Evolutionary conservation across 2,113 vertebrate species (phyloP), one percentile per base, ranked within the genome.

Genomic region (Geococcyx californianus): DNA sequence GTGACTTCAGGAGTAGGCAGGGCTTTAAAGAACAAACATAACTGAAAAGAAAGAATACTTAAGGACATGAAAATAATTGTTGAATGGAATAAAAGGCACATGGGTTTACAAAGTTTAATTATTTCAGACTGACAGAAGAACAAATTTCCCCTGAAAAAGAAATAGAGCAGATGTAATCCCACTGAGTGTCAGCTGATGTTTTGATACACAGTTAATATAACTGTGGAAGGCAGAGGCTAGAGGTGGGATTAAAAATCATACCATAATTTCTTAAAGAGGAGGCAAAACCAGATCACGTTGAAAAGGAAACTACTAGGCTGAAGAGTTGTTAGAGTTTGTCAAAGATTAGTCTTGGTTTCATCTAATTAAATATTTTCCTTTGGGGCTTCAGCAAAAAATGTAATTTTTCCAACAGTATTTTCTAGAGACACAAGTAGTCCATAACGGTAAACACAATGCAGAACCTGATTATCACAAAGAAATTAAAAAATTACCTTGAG

Each of bases 291-390:
- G 47, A 84, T 40, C 12, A 18, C 15, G 16, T 23, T 68, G 47
- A 42, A 82, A 91, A 78, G 34, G 14, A 82, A 75, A 67, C 10
- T 52, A 11, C 26, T 31, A 34, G 36, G 10, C 18, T 80, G 62
- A 64, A 73, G 8, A 3, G 1, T 34, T 45, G 44, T 38, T 40
- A 62, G 66, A 52, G 3, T 45, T 84, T 87, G 64, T 49, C 34
- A 45, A 86, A 90, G 47, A 86, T 62, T 28, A 74, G 25, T 29
- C 28, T 84, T 49, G 3, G 17, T 84, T 95, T 92, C 45, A 81
- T 74, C 56, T 92, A 84, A 89, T 87, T 62, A 84, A 84, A 70
- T 59, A 31, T 70, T 89, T 93, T 84, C 87, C 64, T 81, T 47
- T 89, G 80, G 38, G 80, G 47, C 17, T 74, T 84, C 73, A 87